These are phyloP conservation scores for Phania funesta DNA, from an alignment of 2,888 invertebrate genomes.

Conservation along the genomic window DNA sequence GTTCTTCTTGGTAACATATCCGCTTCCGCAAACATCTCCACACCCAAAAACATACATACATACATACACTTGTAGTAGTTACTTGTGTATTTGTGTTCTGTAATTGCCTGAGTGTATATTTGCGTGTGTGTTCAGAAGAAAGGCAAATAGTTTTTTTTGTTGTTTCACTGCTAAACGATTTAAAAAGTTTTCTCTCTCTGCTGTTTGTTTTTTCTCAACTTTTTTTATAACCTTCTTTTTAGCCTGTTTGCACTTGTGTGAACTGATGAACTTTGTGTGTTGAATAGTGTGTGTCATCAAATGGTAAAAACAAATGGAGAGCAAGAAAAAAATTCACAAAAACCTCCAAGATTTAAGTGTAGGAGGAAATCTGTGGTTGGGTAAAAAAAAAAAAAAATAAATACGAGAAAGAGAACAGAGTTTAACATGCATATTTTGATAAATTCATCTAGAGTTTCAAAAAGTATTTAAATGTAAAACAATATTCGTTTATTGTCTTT, in stretches of 20 bases:
- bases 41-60: background rate
- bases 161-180: conserved; percentile 53
- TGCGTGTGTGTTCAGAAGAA: background rate
- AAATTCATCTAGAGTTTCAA: conserved; percentile 4
- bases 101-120: background rate
- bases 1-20: conserved; percentile 57
- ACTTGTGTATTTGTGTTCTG: background rate
- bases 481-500: background rate
- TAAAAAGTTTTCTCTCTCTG: conserved; percentile 50
- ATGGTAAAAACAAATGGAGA: conserved; percentile 50
- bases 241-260: conserved; percentile 53
- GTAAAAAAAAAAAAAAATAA: background rate
- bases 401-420: background rate
- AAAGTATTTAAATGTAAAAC: conserved; percentile 1
- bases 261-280: conserved; percentile 58
- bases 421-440: conserved; percentile 10
- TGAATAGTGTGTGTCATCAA: conserved; percentile 61
- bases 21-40: conserved; percentile 56
- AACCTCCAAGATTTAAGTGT: conserved; percentile 25
- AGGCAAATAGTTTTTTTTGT: conserved; percentile 31
- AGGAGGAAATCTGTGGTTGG: conserved; percentile 43
- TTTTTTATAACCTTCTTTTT: conserved; percentile 46
- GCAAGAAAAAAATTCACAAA: background rate
- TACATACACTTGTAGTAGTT: background rate
- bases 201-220: background rate